Conservation (phyloP, 1,140 invertebrate genomes). For the Bombus impatiens region DNA sequence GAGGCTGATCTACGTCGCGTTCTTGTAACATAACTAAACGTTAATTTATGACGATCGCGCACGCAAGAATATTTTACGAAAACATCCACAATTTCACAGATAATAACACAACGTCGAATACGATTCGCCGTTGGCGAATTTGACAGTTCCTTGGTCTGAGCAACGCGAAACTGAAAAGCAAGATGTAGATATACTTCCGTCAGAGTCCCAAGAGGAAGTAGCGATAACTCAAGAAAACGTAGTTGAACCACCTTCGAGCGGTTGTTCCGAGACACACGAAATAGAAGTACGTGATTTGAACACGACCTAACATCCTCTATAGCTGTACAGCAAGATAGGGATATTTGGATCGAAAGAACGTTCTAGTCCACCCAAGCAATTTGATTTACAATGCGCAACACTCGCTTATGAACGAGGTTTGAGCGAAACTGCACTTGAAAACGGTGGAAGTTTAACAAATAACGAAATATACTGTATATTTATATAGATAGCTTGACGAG, state of each 20-base stretch:
- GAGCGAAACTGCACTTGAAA: no score
- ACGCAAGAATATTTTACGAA: slow-evolving; percentile 20
- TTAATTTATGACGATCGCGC: no score
- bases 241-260: slow-evolving; percentile 67
- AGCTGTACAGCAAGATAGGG: no score
- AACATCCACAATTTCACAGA: slow-evolving; percentile 47
- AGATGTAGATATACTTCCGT: slow-evolving; percentile 74
- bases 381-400: neutral
- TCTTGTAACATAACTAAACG: no score
- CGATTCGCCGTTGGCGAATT: slow-evolving; percentile 79
- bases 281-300: slow-evolving; percentile 91
- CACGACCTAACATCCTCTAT: no score
- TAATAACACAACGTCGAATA: slow-evolving; percentile 59
- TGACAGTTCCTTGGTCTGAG: slow-evolving; percentile 79
- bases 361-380: neutral
- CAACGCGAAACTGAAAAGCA: slow-evolving; percentile 76
- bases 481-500: no score
- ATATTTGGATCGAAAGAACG: no score
- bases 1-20: neutral
- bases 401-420: no score
- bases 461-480: rapidly evolving
- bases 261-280: slow-evolving; percentile 85
- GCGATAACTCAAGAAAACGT: slow-evolving; percentile 69
- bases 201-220: slow-evolving; percentile 76
- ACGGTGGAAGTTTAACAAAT: no score